Conservation (phyloP, 1,140 invertebrate genomes). For the Scaptomyza montana region DNA sequence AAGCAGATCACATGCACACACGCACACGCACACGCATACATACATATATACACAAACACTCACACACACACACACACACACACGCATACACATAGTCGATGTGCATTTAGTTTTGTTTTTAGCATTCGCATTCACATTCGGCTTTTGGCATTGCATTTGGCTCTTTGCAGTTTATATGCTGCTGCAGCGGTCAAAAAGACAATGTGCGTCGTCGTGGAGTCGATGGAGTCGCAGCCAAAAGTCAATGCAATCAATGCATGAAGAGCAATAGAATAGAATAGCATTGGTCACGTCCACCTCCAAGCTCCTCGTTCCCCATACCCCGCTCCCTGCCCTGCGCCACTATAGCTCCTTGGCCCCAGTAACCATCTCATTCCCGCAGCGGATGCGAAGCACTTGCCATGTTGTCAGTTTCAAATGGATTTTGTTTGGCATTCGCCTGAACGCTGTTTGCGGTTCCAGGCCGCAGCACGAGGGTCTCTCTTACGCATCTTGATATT, state of each 20-base stretch:
- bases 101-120: slow-evolving; percentile 63
- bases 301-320: background rate
- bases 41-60: too few species aligned
- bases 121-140: slow-evolving; percentile 38
- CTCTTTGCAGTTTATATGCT: slow-evolving; percentile 29
- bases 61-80: slow-evolving; percentile 10
- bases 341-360: background rate
- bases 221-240: slow-evolving; percentile 37
- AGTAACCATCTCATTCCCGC: background rate
- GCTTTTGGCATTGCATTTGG: slow-evolving; percentile 55
- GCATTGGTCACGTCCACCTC: slow-evolving; percentile 33
- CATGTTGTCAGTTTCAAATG: slow-evolving; percentile 48
- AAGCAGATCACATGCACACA: slow-evolving; percentile 67
- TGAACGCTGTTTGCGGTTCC: slow-evolving; percentile 17
- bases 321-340: background rate
- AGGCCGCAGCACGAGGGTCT: slow-evolving; percentile 15
- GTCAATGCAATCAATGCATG: slow-evolving; percentile 56
- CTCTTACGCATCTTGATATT: background rate
- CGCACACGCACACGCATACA: slow-evolving; percentile 32
- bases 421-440: slow-evolving; percentile 29
- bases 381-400: slow-evolving; percentile 51
- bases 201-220: slow-evolving; percentile 39
- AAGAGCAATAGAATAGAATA: slow-evolving; percentile 17
- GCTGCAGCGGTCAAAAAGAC: slow-evolving; percentile 41
- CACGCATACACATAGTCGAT: background rate